phyloP scores from a whole-genome alignment of 1,140 invertebrate species.

The Cotesia glomerata region DNA sequence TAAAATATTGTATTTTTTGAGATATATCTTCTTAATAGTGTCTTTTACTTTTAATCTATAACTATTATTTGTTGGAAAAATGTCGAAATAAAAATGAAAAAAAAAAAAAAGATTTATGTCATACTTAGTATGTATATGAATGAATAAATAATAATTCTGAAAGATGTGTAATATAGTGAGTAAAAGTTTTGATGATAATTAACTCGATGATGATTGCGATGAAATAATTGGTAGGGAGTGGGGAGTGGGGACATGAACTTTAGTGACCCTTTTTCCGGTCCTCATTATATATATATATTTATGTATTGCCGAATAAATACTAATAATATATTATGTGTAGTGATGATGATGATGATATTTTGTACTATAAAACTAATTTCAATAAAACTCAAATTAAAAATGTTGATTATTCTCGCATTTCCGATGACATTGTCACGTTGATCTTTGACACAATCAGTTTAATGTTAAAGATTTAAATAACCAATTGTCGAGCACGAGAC shows the following conservation, averaged over 20 bases:
- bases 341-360: too few species aligned
- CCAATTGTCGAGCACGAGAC: background rate
- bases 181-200: background rate
- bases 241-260: conserved; percentile 12
- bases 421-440: conserved; percentile 29
- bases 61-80: background rate
- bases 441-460: conserved; percentile 25
- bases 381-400: conserved; percentile 31
- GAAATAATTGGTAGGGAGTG: background rate
- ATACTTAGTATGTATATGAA: background rate
- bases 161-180: too few species aligned
- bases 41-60: too few species aligned
- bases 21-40: too few species aligned
- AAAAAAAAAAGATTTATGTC: background rate
- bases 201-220: conserved; percentile 13
- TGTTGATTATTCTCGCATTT: conserved; percentile 31
- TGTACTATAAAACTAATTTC: background rate
- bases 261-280: conserved; percentile 24
- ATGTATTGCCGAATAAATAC: conserved; percentile 14
- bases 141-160: background rate
- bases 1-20: too few species aligned
- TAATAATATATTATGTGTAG: background rate
- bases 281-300: conserved; percentile 24
- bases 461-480: background rate
- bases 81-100: background rate